Conservation (phyloP, 1,140 invertebrate species). For the Zophobas atratus region DNA sequence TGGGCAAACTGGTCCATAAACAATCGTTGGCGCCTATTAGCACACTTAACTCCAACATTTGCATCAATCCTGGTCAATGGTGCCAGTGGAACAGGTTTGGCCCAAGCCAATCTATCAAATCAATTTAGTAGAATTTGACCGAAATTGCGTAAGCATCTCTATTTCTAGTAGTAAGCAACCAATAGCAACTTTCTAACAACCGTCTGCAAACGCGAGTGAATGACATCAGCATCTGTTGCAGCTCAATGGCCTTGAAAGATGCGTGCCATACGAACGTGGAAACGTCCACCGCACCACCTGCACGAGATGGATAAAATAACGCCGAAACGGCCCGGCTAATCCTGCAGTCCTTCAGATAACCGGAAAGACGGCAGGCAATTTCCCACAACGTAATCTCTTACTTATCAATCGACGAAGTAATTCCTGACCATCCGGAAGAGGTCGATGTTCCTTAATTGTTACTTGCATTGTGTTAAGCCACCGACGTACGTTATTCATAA, state of each 20-base stretch:
- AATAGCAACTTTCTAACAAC: conserved; percentile 18
- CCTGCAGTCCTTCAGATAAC: background rate
- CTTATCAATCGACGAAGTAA: background rate
- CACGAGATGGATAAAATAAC: background rate
- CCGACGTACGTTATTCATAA: conserved; percentile 14
- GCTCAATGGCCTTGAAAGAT: conserved; percentile 13
- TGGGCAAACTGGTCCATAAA: conserved; percentile 38
- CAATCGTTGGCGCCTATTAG: conserved; percentile 36
- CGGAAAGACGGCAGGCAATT: background rate
- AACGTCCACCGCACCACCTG: background rate
- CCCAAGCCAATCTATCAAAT: conserved; percentile 25
- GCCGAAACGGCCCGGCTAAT: background rate
- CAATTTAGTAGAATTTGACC: conserved; percentile 9
- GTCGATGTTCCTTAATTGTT: conserved; percentile 5
- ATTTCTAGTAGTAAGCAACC: conserved; percentile 11
- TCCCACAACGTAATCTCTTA: background rate
- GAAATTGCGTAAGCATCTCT: conserved; percentile 36
- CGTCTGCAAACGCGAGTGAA: background rate
- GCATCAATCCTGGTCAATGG: background rate
- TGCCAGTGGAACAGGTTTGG: conserved; percentile 16
- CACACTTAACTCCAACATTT: conserved; percentile 10
- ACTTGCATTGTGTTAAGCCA: conserved; percentile 26
- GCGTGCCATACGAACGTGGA: background rate
- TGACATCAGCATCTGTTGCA: conserved; percentile 33
- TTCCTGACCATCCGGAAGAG: conserved; percentile 1